Percentiles rank a stretch among this genome's conserved stretches.
Evolutionary conservation across 2,888 invertebrate genomes (phyloP).

Genomic region (Limnephilus auricula): DNA sequence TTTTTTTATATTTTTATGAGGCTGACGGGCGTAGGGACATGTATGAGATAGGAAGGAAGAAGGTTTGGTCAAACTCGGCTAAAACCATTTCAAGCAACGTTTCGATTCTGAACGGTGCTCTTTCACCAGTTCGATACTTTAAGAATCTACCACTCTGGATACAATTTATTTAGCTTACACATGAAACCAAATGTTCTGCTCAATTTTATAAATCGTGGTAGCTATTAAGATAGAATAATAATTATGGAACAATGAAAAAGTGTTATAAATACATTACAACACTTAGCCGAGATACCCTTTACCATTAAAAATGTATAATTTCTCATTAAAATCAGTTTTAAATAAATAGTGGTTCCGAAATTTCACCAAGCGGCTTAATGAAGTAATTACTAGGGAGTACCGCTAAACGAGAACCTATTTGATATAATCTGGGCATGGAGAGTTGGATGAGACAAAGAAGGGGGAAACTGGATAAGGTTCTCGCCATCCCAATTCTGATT

Average conservation of each 20-base stretch:
- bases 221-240: neutral
- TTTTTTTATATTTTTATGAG: no score
- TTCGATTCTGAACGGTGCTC: no score
- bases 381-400: neutral
- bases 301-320: neutral
- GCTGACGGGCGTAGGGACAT: no score
- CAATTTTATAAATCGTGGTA: no score
- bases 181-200: no score
- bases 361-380: neutral
- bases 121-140: no score
- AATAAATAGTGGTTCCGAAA: neutral
- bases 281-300: neutral
- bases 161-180: no score
- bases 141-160: no score
- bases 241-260: neutral
- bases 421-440: neutral
- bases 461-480: neutral
- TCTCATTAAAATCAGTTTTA: neutral
- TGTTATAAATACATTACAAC: neutral
- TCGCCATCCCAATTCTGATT: slow-evolving; percentile 9
- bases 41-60: no score
- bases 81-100: no score
- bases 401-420: neutral
- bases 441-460: neutral
- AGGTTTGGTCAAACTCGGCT: no score